Evolutionary conservation across 2,888 invertebrate species (phyloP), one percentile per base, ranked within the genome.

Genomic region (Capitulum mitella): DNA sequence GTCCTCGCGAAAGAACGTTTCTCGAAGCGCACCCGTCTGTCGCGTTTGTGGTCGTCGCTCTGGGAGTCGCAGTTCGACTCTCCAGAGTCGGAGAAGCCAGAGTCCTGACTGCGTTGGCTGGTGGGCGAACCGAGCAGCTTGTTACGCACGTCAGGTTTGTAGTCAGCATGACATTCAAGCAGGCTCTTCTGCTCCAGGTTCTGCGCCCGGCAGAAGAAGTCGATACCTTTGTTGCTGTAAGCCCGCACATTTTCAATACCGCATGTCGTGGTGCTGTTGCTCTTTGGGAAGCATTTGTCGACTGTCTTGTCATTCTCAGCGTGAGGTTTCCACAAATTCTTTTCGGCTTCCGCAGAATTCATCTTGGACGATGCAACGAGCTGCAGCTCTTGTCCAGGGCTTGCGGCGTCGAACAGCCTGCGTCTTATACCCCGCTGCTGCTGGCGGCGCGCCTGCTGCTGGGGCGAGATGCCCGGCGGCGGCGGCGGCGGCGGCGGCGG

Each of bases 51-150:
- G 10, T 79, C 80, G 75, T 81, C 81, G 19, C 79, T 80, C 75
- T 81, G 81, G 22, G 78, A 79, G 46, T 79, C 80, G 26, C 54
- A 79, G 77, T 81, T 81, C 61, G 81, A 81, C 77, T 81, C 81
- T 0, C 81, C 81, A 14, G 81, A 81, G 79, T 82, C 82, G 19
- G 81, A 82, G 37, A 81, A 82, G n/a, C 82, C 82, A 1, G 82
- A 82, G 75, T 82, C 82, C 70, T 81, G 82, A 8, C 81, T 81
- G 34, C 82, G 77, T 46, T 80, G 80, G n/a, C 79, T 79, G 43
- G 48, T 76, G 16, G 80, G 81, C n/a, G 80, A 80, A 8, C 81
- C 80, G n/a, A 76, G 46, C 46, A 43, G 46, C 43, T 48, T 43
- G 32, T 14, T 46, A 8, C 43, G 46, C 29, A 32, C 76, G 16